Base-by-base conservation (phyloP, 1,140 invertebrate genomes). In the Armadillidium nasatum region DNA sequence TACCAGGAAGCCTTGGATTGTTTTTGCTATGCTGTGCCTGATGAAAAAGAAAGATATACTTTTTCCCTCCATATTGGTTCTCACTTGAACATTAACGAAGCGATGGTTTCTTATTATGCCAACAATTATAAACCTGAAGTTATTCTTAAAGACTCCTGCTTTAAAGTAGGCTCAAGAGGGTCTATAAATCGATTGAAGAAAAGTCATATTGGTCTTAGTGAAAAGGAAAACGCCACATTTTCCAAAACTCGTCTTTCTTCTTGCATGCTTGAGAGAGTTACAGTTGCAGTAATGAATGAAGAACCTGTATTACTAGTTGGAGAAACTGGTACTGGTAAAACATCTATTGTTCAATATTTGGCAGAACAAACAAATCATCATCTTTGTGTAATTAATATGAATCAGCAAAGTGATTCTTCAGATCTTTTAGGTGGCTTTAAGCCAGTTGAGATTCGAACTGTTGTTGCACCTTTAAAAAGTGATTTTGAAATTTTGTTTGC, bases 321-420 rank as follows among this genome's bases (percentile, higher is more conserved):
- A 70, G 98, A 99, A 87, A 99, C 97, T 0, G 98, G 97, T 67
- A 96, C 95, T 13, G 97, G 98, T 11, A 99, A 99, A 87, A 99
- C 98, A 0, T 94, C 94, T n/a, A 90, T 92, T 0, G 89, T 99
- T 44, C 97, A 99, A 84, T 95, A 93, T 84, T 86, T 99, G 21
- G 94, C 97, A 0, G 88, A 91, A 79, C 89, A 91, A 78, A 90
- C 92, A 0, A 91, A 92, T 13, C 89, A 94, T 13, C 78, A 92
- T 83, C 86, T 99, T 13, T 87, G 93, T 60, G 96, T 99, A 0
- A 93, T 99, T n/a, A 99, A 99, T 85, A 94, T 99, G 92, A 99
- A 98, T 84, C 97, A 99, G 84, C 97, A 99, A 85, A 98, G 94
- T 81, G 97, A 99, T 86, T 95, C 93, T 71, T 90, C 93, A 3